These are phyloP conservation scores for Arrhamphus sclerolepis DNA, from an alignment of 2,797 vertebrate genomes.

Conservation along the genomic window DNA sequence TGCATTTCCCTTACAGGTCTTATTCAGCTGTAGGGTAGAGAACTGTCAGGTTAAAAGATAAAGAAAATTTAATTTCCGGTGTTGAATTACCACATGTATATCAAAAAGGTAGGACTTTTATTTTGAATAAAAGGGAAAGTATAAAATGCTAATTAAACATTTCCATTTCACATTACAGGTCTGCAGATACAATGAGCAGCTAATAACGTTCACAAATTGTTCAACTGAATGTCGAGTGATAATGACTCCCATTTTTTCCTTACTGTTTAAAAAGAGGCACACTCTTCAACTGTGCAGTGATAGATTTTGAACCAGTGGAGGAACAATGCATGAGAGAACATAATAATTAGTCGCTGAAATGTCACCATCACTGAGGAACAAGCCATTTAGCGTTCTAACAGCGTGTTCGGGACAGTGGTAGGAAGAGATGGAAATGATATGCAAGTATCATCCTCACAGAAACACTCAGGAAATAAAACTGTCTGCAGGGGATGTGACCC, in stretches of 20 bases:
- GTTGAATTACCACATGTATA: slow-evolving; percentile 48
- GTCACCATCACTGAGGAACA: slow-evolving; percentile 59
- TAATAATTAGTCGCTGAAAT: slow-evolving; percentile 76
- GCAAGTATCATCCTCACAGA: slow-evolving; percentile 19
- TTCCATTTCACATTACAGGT: slow-evolving; percentile 48
- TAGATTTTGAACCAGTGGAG: slow-evolving; percentile 52
- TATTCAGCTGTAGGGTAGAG: slow-evolving; percentile 19
- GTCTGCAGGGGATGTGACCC: slow-evolving; percentile 51
- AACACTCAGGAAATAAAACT: slow-evolving; percentile 40
- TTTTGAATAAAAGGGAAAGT: slow-evolving; percentile 21
- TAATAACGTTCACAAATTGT: slow-evolving; percentile 61
- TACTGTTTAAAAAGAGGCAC: slow-evolving; percentile 23
- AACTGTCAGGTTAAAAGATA: slow-evolving; percentile 51
- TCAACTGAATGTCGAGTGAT: slow-evolving; percentile 50
- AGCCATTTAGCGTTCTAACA: slow-evolving; percentile 60
- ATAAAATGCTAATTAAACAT: slow-evolving; percentile 59
- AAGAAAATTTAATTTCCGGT: slow-evolving; percentile 59
- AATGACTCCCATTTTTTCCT: slow-evolving; percentile 47
- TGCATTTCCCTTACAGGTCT: slow-evolving; percentile 13
- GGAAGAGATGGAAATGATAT: slow-evolving; percentile 5
- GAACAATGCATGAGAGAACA: slow-evolving; percentile 65
- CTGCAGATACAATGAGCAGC: slow-evolving; percentile 52
- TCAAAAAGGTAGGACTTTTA: slow-evolving; percentile 57
- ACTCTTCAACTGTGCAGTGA: slow-evolving; percentile 59
- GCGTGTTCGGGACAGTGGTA: slow-evolving; percentile 36